Percentiles rank a stretch among this genome's conserved stretches.
phyloP scores from a whole-genome alignment of 2,797 vertebrate species.

The Clarias fuscus region DNA sequence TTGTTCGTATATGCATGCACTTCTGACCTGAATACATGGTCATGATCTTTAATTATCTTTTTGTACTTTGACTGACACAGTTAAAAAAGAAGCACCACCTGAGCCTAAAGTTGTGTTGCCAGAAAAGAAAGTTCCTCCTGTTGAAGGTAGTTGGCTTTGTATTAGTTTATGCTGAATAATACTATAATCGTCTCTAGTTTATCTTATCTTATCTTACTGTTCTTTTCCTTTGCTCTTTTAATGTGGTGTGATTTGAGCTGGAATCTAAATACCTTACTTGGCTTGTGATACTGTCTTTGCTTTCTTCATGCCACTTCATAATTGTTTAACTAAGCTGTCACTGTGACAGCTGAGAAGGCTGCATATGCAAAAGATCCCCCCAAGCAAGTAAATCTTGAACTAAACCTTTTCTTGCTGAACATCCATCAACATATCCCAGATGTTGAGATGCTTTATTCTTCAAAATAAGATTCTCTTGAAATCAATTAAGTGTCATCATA shows the following conservation, averaged over 20 bases:
- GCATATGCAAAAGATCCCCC: neutral
- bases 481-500: neutral
- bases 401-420: neutral
- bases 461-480: neutral
- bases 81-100: slow-evolving; percentile 48
- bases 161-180: neutral
- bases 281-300: slow-evolving; percentile 1
- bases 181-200: neutral
- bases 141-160: slow-evolving; percentile 71
- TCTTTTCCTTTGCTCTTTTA: neutral
- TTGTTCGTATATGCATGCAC: too few relatives aligned
- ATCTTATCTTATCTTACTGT: neutral
- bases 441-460: neutral
- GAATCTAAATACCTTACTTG: neutral
- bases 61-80: slow-evolving; percentile 47
- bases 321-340: neutral
- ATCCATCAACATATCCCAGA: neutral
- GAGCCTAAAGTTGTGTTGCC: slow-evolving; percentile 30
- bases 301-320: neutral
- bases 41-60: neutral
- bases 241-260: neutral
- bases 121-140: slow-evolving; percentile 71
- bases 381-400: neutral
- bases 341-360: neutral
- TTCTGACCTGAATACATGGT: too few relatives aligned